Evolutionary conservation across 2,797 vertebrate genomes (phyloP).

Genomic region (Erpetoichthys calabaricus): DNA sequence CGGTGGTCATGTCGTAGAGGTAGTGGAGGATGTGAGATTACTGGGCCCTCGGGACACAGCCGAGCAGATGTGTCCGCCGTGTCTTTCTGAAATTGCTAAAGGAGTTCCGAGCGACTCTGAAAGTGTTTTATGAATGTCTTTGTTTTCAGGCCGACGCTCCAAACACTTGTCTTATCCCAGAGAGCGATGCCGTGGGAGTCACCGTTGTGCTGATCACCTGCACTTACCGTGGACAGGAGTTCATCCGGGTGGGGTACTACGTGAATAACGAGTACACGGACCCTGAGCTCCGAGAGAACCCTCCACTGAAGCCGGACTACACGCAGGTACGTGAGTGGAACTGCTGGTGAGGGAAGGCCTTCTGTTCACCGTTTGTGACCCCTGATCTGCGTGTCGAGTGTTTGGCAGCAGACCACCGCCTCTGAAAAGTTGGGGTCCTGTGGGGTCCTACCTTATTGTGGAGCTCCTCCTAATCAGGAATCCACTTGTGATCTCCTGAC

Average conservation of each 20-base stretch:
- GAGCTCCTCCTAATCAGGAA: not conserved
- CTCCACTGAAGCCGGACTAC: constrained; percentile 74
- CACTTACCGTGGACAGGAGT: constrained; percentile 80
- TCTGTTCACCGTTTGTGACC: not conserved
- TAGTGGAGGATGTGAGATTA: no score
- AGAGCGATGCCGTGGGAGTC: constrained; percentile 80
- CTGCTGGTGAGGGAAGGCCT: no score
- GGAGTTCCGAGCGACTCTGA: no score
- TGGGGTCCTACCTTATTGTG: not conserved
- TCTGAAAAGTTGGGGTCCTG: not conserved
- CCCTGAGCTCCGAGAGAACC: constrained; percentile 75
- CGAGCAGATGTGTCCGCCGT: no score
- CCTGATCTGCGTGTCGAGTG: not conserved
- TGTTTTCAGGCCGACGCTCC: constrained; percentile 66
- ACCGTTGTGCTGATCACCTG: constrained; percentile 85
- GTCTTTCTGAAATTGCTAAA: no score
- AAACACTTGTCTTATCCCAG: constrained; percentile 71
- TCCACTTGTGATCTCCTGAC: no score
- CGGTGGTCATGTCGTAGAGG: no score
- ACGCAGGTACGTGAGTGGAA: constrained; percentile 50
- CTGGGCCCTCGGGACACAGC: no score
- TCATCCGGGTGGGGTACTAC: constrained; percentile 85
- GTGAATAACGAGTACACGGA: constrained; percentile 86
- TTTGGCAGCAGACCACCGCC: not conserved
- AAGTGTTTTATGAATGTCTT: no score